Evolutionary conservation across 2,797 vertebrate species (phyloP).

Genomic region (Holocentrus rufus): DNA sequence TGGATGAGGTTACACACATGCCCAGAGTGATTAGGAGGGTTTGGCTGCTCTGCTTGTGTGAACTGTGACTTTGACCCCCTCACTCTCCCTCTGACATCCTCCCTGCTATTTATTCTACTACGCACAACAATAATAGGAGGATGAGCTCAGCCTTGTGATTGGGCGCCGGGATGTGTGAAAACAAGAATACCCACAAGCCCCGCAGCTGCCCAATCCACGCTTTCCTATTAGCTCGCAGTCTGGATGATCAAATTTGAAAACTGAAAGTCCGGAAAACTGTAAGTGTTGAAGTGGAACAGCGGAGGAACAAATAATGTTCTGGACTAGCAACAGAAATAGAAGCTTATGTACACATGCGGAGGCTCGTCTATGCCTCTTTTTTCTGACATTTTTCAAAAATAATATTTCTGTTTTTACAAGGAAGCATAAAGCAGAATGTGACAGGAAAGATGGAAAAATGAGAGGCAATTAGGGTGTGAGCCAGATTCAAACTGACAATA

Average conservation of each 20-base stretch:
- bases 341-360: no score
- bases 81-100: slow-evolving; percentile 44
- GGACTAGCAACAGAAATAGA: not conserved
- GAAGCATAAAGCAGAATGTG: no score
- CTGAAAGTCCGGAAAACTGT: slow-evolving; percentile 33
- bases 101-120: slow-evolving; percentile 76
- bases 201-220: slow-evolving; percentile 49
- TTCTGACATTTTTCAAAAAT: not conserved
- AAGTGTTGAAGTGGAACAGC: slow-evolving; percentile 46
- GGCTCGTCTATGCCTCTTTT: not conserved
- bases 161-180: slow-evolving; percentile 65
- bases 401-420: not conserved
- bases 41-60: slow-evolving; percentile 70
- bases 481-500: no score
- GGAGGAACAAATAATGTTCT: slow-evolving; percentile 28
- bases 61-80: slow-evolving; percentile 75
- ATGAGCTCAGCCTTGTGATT: slow-evolving; percentile 69
- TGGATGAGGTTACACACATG: slow-evolving; percentile 78
- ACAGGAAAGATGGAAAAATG: no score
- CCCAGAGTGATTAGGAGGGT: slow-evolving; percentile 76
- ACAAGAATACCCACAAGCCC: slow-evolving; percentile 58
- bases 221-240: slow-evolving; percentile 36
- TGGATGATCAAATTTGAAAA: slow-evolving; percentile 29
- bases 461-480: no score
- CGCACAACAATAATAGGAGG: slow-evolving; percentile 67